Conservation (phyloP, 2,888 invertebrate species). For the Drosophila mettleri region DNA sequence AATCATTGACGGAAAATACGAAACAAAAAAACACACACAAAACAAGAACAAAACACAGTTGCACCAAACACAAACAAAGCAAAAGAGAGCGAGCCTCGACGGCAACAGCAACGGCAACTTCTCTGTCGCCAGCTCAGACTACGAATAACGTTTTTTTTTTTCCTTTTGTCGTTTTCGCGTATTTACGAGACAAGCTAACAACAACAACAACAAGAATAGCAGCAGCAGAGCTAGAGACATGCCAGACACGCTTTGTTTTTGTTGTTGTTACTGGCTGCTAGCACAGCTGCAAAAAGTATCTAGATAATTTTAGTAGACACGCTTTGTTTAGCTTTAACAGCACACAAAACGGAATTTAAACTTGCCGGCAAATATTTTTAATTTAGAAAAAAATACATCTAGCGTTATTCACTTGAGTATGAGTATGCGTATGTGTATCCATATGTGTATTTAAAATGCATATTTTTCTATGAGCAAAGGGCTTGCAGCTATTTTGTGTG, state of each 20-base stretch:
- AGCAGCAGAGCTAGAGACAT: conserved; percentile 16
- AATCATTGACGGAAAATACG: conserved; percentile 73
- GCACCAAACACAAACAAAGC: conserved; percentile 53
- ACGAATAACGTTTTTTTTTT: conserved; percentile 49
- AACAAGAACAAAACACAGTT: conserved; percentile 37
- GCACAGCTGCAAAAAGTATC: conserved; percentile 62
- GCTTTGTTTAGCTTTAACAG: conserved; percentile 45
- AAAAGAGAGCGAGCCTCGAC: conserved; percentile 41
- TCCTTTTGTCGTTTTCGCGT: conserved; percentile 45
- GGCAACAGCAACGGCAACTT: conserved; percentile 16
- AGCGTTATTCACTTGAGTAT: neutral
- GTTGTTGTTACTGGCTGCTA: conserved; percentile 17
- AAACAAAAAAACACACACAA: conserved; percentile 43
- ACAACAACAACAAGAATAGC: conserved; percentile 21
- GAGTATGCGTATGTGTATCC: conserved; percentile 27
- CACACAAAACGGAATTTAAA: conserved; percentile 27
- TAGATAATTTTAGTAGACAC: conserved; percentile 57
- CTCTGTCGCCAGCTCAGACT: conserved; percentile 64
- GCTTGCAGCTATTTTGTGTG: conserved; percentile 28
- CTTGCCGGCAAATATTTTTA: conserved; percentile 46
- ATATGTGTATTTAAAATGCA: conserved; percentile 9
- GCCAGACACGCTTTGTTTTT: conserved; percentile 53
- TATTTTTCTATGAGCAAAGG: conserved; percentile 41
- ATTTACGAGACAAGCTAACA: conserved; percentile 67
- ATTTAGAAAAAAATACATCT: conserved; percentile 25